Evolutionary conservation across 2,888 invertebrate species (phyloP).

Genomic region (Tethea ocularis): DNA sequence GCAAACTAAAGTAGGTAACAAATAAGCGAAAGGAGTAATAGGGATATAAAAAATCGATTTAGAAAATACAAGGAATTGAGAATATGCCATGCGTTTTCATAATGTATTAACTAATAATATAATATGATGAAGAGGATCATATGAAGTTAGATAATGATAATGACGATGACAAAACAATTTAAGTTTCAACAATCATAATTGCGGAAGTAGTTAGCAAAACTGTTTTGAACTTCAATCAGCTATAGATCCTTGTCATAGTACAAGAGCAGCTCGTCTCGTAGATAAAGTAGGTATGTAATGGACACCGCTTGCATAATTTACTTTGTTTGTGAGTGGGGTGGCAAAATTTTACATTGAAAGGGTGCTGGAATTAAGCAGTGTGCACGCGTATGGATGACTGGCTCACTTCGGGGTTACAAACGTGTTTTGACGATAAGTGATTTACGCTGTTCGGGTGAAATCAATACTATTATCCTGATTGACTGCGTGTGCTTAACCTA

Average conservation of each 20-base stretch:
- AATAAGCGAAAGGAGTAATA: not conserved
- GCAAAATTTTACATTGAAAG: constrained; percentile 51
- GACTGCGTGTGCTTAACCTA: not conserved
- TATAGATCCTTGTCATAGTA: not conserved
- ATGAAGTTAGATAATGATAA: not conserved
- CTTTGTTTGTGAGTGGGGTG: constrained; percentile 51
- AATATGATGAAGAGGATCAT: not conserved
- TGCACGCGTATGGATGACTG: not conserved
- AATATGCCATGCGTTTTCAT: too few relatives aligned
- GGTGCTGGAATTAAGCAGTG: constrained; percentile 30
- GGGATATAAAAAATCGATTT: not conserved
- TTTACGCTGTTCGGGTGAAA: not conserved
- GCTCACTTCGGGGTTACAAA: not conserved
- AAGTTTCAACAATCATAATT: not conserved
- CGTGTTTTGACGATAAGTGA: not conserved
- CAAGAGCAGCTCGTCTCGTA: constrained; percentile 28
- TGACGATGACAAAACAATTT: not conserved
- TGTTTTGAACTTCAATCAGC: not conserved
- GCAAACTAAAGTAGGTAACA: not conserved
- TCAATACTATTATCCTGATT: not conserved
- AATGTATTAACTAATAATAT: not conserved
- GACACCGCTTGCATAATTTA: constrained; percentile 63
- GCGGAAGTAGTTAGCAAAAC: not conserved
- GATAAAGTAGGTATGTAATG: constrained; percentile 57
- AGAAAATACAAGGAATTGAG: too few relatives aligned